Base-by-base conservation (phyloP, 1,140 invertebrate species). In the Drosophila virilis region DNA sequence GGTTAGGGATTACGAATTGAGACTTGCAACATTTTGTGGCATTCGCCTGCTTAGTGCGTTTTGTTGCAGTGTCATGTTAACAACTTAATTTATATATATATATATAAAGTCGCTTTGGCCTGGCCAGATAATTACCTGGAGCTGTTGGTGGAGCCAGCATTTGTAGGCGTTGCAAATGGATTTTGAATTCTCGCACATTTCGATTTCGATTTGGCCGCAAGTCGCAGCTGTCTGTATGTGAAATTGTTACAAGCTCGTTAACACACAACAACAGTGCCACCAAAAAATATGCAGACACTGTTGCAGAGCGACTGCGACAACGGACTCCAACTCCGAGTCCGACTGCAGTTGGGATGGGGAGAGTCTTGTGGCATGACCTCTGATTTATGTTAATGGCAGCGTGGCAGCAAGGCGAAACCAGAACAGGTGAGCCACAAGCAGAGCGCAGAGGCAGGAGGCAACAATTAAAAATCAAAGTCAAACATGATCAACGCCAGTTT, bases 391-490 rank as follows among this genome's bases (percentile, higher is more conserved):
- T 89, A 89, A 89, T 89, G 84, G 80, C 88, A 71, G 51, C 66
- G 66, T 43, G 50, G 66, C 64, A 71, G 70, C 73, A 58, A 72
- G 58, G 50, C 35, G 50, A 61, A 61, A 75, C 48, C 64, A 70
- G 59, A 76, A 74, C 54, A 74, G 74, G 80, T 70, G 79, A 69
- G 77, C 50, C 45, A 62, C 51, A 51, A 48, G 33, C 46, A 28
- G 10, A n/a, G 57, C 38, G 52, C 38, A 38, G 54, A 60, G 64
- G 65, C 81, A 73, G 42, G 69, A 81, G 79, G 75, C 80, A 89
- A 89, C 84, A 89, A 89, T 89, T 89, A 89, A 89, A 89, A 89
- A 89, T 89, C 84, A 89, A 89, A 89, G 84, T 89, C 84, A 89
- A 89, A 89, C 84, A 89, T 89, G 84, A 89, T 89, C 84, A 89